Evolutionary conservation across 2,797 vertebrate species (phyloP).

Genomic region (Halcyon chelicuti): DNA sequence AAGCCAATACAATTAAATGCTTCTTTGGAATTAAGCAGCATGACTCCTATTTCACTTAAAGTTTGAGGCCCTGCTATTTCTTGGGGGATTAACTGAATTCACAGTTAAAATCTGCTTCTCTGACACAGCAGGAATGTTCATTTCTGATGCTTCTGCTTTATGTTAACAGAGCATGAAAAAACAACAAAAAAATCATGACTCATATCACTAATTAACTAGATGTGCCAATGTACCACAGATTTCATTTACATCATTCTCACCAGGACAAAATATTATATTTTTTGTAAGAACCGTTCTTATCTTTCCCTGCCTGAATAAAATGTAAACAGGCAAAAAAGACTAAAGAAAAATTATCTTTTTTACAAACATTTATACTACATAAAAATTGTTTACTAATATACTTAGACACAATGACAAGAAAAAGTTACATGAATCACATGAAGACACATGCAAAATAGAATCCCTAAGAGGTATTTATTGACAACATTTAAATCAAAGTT

Average conservation of each 20-base stretch:
- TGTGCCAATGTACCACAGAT: background rate
- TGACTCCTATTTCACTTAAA: background rate
- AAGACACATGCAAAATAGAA: background rate
- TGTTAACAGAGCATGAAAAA: conserved; percentile 6
- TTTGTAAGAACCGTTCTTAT: background rate
- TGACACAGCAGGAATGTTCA: background rate
- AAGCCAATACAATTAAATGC: background rate
- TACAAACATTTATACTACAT: background rate
- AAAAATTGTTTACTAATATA: background rate
- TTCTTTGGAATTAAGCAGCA: background rate
- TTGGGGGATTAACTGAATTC: background rate
- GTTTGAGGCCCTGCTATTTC: background rate
- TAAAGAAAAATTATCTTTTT: too few relatives aligned
- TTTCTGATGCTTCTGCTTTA: background rate
- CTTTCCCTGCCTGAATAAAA: background rate
- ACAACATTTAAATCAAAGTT: background rate
- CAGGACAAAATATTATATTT: background rate
- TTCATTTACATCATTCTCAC: background rate
- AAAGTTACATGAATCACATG: too few relatives aligned
- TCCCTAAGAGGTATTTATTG: rapidly evolving
- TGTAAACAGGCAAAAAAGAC: background rate
- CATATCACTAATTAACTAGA: background rate
- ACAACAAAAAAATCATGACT: background rate
- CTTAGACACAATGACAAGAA: too few relatives aligned
- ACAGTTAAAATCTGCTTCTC: background rate